Evolutionary conservation across 2,797 vertebrate species (phyloP), one percentile per base, ranked within the genome.

Genomic region (Xerus rutilus): DNA sequence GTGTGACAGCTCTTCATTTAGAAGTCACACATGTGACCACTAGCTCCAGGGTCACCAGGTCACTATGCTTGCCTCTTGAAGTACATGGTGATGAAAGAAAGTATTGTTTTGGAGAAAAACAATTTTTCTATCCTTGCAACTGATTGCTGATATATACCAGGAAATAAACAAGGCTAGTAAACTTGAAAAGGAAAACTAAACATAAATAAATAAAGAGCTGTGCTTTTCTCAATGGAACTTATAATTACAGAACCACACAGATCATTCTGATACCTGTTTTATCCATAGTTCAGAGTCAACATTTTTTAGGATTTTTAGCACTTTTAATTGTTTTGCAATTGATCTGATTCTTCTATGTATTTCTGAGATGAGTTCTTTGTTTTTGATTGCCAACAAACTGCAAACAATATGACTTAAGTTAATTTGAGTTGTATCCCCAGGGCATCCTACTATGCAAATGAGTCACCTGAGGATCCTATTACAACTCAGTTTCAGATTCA

Each of bases 131-230:
- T 97, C 94, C 96, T 98, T 98, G 83, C 94, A 96, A 93, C 76
- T 96, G 95, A 98, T 98, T 97, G 97, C 89, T 95, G 77, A 89
- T 96, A 95, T 95, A 96, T 69, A 87, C 86, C 91, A 96, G 92
- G 98, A 98, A 97, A 97, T 91, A 98, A 97, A 97, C 83, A 95
- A 91, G 52, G 43, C 49, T 69, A 45, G 30, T n/a, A 32, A 96
- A 90, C 83, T 96, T 97, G 83, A 81, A 97, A 98, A 97, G 94
- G 45, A 89, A 86, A 91, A 97, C 97, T 92, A 97, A 98, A 96
- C 74, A 64, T 89, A 59, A 79, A 93, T 67, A 94, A 93, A 94
- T 81, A 83, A 96, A 84, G 89, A 95, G 83, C 62, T 92, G 49
- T 54, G 74, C 12, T 25, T 95, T 98, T 97, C 83, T 96, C 97